Evolutionary conservation across 2,888 invertebrate genomes (phyloP).

Genomic region (Perdita meconis): DNA sequence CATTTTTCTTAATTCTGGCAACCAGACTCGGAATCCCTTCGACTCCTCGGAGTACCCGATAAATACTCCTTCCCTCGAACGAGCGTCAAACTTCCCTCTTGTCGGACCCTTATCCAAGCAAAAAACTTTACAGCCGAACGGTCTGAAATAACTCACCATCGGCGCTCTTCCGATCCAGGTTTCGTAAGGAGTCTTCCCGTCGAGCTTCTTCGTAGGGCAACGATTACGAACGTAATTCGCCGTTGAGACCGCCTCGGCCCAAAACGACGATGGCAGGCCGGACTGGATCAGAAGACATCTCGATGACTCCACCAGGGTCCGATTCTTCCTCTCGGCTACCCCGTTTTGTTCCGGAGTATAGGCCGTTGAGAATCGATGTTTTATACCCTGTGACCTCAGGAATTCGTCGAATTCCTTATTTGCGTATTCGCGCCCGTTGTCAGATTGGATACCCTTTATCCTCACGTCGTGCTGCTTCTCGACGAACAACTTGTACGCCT

Average conservation of each 20-base stretch:
- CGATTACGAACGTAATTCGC: conserved; percentile 9
- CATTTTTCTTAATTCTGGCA: not conserved
- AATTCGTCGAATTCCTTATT: not conserved
- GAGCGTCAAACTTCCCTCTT: not conserved
- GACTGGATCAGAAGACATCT: not conserved
- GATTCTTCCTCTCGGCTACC: conserved; percentile 8
- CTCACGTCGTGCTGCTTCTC: not conserved
- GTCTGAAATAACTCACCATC: not conserved
- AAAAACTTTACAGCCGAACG: conserved; percentile 11
- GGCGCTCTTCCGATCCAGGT: conserved; percentile 2
- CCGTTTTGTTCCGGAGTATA: conserved; percentile 17
- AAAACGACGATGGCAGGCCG: not conserved
- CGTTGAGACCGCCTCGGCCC: conserved; percentile 4
- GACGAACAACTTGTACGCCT: too few relatives aligned
- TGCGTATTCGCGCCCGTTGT: too few relatives aligned
- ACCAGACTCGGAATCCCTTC: not conserved
- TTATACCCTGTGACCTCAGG: not conserved
- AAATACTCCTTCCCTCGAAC: not conserved
- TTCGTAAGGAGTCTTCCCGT: not conserved
- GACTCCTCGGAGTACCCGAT: not conserved
- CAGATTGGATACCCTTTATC: conserved; percentile 9
- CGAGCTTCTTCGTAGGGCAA: not conserved
- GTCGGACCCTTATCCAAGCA: not conserved
- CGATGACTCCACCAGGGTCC: not conserved
- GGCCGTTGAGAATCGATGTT: not conserved